Evolutionary conservation across 1,140 invertebrate species (phyloP).

Genomic region (Atopsyche davidsoni): DNA sequence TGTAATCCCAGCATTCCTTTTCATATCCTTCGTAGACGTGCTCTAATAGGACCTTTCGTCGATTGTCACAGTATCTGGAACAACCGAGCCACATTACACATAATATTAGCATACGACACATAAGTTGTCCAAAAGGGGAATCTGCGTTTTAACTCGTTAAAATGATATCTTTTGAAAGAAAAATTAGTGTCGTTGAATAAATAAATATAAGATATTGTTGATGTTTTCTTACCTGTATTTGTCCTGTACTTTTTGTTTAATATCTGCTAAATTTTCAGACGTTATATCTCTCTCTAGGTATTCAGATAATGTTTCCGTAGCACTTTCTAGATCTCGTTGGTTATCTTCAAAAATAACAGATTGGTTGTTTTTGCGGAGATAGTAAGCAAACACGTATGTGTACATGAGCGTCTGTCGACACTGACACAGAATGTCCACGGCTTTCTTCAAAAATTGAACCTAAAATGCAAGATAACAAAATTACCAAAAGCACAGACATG

Average conservation of each 20-base stretch:
- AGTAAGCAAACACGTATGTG: constrained; percentile 99
- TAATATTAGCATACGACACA: not conserved
- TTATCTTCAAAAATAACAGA: constrained; percentile 99
- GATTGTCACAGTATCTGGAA: constrained; percentile 92
- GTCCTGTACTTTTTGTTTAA: constrained; percentile 99
- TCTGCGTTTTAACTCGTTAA: too few relatives aligned
- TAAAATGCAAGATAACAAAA: constrained; percentile 36
- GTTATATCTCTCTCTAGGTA: constrained; percentile 98
- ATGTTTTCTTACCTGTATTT: constrained; percentile 78
- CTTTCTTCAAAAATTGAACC: constrained; percentile 96
- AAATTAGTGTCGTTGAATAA: not conserved
- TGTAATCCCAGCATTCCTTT: constrained; percentile 96
- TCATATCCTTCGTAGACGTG: constrained; percentile 98
- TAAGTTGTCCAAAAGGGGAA: too few relatives aligned
- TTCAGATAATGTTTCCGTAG: constrained; percentile 94
- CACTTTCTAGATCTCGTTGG: constrained; percentile 95
- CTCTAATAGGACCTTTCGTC: constrained; percentile 88
- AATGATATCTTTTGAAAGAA: not conserved
- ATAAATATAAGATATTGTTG: not conserved
- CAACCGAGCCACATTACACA: constrained; percentile 18
- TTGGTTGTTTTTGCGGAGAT: constrained; percentile 96
- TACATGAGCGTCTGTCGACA: constrained; percentile 98
- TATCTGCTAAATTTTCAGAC: constrained; percentile 93
- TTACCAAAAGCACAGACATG: not conserved
- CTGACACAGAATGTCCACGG: constrained; percentile 95